Evolutionary conservation across 2,888 invertebrate species (phyloP).

Genomic region (Formica aserva): DNA sequence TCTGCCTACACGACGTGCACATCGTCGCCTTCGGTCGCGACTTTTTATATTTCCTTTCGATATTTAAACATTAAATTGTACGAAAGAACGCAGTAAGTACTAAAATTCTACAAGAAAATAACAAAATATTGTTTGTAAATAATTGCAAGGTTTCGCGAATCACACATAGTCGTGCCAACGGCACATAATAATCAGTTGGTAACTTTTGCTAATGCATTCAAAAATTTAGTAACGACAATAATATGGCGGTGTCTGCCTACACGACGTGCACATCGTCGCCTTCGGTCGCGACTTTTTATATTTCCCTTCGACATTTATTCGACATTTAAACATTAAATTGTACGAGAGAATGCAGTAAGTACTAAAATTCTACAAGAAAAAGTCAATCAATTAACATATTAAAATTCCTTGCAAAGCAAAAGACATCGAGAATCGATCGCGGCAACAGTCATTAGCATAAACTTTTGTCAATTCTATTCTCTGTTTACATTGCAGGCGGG

Average conservation of each 20-base stretch:
- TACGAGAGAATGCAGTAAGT: neutral
- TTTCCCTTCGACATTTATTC: neutral
- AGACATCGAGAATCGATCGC: neutral
- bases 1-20: neutral
- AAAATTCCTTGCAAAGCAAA: neutral
- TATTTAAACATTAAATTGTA: neutral
- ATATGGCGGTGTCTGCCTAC: neutral
- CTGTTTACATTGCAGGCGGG: neutral
- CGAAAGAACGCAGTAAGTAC: neutral
- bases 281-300: neutral
- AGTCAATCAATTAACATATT: neutral
- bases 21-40: neutral
- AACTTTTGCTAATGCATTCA: too few species aligned
- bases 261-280: neutral
- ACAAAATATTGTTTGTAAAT: neutral
- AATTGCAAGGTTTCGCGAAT: neutral
- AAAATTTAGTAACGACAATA: neutral
- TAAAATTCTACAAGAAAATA: neutral
- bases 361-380: neutral
- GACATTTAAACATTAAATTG: neutral
- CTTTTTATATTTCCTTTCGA: neutral
- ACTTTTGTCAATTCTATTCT: neutral
- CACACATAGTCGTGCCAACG: neutral
- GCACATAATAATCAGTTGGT: too few species aligned
- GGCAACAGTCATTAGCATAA: neutral